Evolutionary conservation across 2,797 vertebrate genomes (phyloP), one percentile per base, ranked within the genome.

Genomic region (Cyclopterus lumpus): DNA sequence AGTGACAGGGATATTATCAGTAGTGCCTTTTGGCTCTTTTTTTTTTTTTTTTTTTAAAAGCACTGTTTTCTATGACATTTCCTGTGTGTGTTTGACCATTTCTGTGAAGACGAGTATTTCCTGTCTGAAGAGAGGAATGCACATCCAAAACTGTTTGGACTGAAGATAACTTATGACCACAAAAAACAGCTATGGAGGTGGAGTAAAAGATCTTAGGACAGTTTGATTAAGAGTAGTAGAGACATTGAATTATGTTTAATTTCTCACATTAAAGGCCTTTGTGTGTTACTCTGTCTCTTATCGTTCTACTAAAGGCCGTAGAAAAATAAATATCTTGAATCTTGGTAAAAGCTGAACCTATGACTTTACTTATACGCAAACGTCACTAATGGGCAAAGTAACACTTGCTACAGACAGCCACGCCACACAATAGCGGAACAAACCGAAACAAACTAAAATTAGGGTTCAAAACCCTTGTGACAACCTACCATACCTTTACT

Each of bases 91-190:
- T 42, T 26, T 64, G 26, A 28, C 11, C 20, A 5, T 71, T 32
- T 73, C 55, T 73, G 42, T 66, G 55, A 77, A 61, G 44, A 51
- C 1, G n/a, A 58, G 51, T 51, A 54, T 67, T 79, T 83, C 67
- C 65, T 49, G 59, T 63, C n/a, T n/a, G n/a, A n/a, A 66, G 38
- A 14, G 30, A 74, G 34, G 51, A 72, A 72, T 71, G 62, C 73
- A 61, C 16, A 62, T 67, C 20, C 22, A 30, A 59, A 67, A 32
- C 63, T 34, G 30, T 61, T 59, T 53, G 46, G 26, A 73, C 1
- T 10, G 28, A 54, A 28, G 46, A 58, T 46, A 55, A 54, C 34
- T 64, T 55, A 67, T 62, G 63, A 38, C 6, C 46, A 24, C n/a
- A 36, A 42, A 55, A 60, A 66, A 11, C 16, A 57, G 42, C 16